Evolutionary conservation across 2,888 invertebrate genomes (phyloP), one percentile per base, ranked within the genome.

Genomic region (Ctenicera cuprea): DNA sequence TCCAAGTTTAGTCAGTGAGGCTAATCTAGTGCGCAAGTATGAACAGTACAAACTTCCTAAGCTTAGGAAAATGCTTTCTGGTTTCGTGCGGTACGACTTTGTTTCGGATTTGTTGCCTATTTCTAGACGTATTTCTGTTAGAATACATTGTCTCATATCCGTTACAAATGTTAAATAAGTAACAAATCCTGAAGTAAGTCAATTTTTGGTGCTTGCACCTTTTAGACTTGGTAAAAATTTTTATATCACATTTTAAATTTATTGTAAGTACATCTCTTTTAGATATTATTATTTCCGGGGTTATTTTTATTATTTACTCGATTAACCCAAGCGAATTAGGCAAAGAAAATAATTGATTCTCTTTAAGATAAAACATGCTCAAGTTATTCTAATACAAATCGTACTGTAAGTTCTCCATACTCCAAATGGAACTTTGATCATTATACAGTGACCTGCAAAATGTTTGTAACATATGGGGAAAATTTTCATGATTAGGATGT

Each of bases 1-100:
- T 80, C 80, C 80, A 80, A 80, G 74, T 75, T 77, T 78, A 80
- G 77, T 78, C 76, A 79, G 76, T 74, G 76, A 76, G 76, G 75
- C 77, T 75, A 78, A 79, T 77, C 73, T 79, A 76, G 78, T 74
- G 68, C 70, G 77, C 77, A 76, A 45, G 76, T 78, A 76, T 78
- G 71, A 76, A 77, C 76, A 78, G 80, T 79, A 80, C 80, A 80
- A 79, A 80, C 78, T 77, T 76, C 76, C 77, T 76, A 75, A 73
- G 61, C 69, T 75, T 75, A 78, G 75, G 68, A 69, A n/a, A 74
- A 69, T 38, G 30, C 52, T 71, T 72, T 43, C 41, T 54, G 22
- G 1, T 22, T 61, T 41, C 16, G 16, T 16, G 41, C 48, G 16
- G 37, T 45, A 37, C 14, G 64, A 65, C 45, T 71, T 65, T 38